Evolutionary conservation across 2,888 invertebrate species (phyloP), one percentile per base, ranked within the genome.

Genomic region (Syrista parreyssii): DNA sequence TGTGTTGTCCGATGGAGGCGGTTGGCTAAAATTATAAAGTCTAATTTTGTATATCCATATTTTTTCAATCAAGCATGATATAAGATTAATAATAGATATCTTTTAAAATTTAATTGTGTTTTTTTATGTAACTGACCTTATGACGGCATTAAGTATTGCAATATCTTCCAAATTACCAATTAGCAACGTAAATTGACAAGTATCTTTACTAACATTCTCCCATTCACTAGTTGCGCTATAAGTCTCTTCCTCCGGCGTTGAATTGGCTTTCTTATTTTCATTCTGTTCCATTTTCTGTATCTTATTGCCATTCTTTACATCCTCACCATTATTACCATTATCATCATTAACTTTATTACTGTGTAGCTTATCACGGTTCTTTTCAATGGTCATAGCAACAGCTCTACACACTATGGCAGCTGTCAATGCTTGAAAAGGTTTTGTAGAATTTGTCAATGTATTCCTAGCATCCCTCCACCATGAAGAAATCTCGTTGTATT

Each of bases 101-200:
- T 69, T 76, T 33, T 78, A 74, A 4, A 78, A 79, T 55, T 76
- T 6, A 68, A 31, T 15, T 40, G 15, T 6, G 0, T 40, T 40
- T 36, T 15, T 40, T 40, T 6, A 40, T 2, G 71, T 32, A 73
- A 79, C 69, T 83, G 82, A 91, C 91, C 89, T 88, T 12, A 96
- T 91, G 76, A 97, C 93, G 84, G 95, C 93, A 92, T 96, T 95
- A 23, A 98, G 92, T 76, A 97, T 93, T 3, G 97, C 95, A 81
- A 97, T 94, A 89, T 98, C 98, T 90, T 98, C 98, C 73, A 98
- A 93, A 92, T 98, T 98, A 76, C 96, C 96, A 69, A 97, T 96
- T 1, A 98, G 92, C 74, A 97, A 92, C 30, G 96, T 96, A 97
- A 98, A 98, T 88, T 96, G 95, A 71, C 97, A 96, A 85, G 95